Evolutionary conservation across 2,888 invertebrate species (phyloP).

Genomic region (Bellardia pandia): DNA sequence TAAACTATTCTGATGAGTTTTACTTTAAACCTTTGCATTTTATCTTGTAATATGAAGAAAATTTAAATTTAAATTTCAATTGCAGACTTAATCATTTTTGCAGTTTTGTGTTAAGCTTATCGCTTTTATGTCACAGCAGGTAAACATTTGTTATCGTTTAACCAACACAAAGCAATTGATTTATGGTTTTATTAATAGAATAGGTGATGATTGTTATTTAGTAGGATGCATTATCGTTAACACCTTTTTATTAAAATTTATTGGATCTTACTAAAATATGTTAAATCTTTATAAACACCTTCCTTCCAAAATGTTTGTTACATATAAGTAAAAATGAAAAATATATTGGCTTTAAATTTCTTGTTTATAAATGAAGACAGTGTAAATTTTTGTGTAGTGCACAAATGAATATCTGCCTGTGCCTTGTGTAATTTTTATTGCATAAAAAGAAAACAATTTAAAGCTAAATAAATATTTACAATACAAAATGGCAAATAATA

Average conservation of each 20-base stretch:
- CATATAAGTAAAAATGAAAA: constrained; percentile 30
- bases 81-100: background rate
- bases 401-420: too few relatives aligned
- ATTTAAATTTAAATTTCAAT: background rate
- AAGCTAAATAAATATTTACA: too few relatives aligned
- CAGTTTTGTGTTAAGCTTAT: constrained; percentile 37
- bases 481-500: too few relatives aligned
- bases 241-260: constrained; percentile 20
- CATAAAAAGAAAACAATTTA: too few relatives aligned
- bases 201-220: constrained; percentile 54
- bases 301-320: background rate
- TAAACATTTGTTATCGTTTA: constrained; percentile 49
- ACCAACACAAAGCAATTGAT: constrained; percentile 48
- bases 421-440: too few relatives aligned
- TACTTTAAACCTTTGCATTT: too few relatives aligned
- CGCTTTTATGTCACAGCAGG: constrained; percentile 39
- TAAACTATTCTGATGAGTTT: too few relatives aligned
- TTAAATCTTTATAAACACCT: constrained; percentile 9
- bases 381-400: too few relatives aligned
- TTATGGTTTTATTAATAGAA: constrained; percentile 50
- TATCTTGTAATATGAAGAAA: too few relatives aligned
- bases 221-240: constrained; percentile 31
- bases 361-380: too few relatives aligned
- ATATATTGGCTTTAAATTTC: background rate
- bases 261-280: background rate